Base-by-base conservation (phyloP, 2,888 invertebrate genomes). In the Lutraria lutraria region DNA sequence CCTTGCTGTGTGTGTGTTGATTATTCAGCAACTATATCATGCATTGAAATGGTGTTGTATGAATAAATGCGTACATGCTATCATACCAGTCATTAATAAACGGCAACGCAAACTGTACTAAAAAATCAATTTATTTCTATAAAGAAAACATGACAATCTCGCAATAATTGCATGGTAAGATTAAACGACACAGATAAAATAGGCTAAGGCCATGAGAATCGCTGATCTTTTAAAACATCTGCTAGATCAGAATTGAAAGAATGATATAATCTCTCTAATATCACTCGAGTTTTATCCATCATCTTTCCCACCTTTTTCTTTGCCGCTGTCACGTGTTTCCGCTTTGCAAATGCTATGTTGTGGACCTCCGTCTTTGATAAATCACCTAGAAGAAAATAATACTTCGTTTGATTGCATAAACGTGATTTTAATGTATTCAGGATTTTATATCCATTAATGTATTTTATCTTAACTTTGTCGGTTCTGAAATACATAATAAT, bases 241-340 rank as follows among this genome's bases (percentile, higher is more conserved):
- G 92, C 92, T 13, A 94, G 84, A 25, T 94, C 92, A 56, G 87
- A 43, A 79, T 93, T 94, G 34, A 90, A 94, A 12, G 90, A 88
- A 72, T 79, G 80, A 83, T 94, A 95, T 34, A 95, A 91, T 19
- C 92, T 54, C 15, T 93, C 88, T n/a, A 94, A 83, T 34, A 94
- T 72, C 25, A 85, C 88, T 76, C 87, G 81, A 0, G 95, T 94
- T 79, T 86, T 88, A 12, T 88, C 83, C 31, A 93, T 31, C 94
- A 95, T 94, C 4, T 88, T 84, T 52, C 8, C 91, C 19, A 90
- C 90, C 72, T 90, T 92, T 83, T 87, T 88, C 87, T 93, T 93
- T 15, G 83, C 83, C 12, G 80, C 83, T 4, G 93, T 94, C 79
- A 93, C 91, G 68, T 94, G 85, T 29, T 88, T 90, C 79, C 89